Percentiles rank a stretch among this genome's conserved stretches.
Evolutionary conservation across 2,888 invertebrate species (phyloP).

Genomic region (Oxytorus armatus): DNA sequence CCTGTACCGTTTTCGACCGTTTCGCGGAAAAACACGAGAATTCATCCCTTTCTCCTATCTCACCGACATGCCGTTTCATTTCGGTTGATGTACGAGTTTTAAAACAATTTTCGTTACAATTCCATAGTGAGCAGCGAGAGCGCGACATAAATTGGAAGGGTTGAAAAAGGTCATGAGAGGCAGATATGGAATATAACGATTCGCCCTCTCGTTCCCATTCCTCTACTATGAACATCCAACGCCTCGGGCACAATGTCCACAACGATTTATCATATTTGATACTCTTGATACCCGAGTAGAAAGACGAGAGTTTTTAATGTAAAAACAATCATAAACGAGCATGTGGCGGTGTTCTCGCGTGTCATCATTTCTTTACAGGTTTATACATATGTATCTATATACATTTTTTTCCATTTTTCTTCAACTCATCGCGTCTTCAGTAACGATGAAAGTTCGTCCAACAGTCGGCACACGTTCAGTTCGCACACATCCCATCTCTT

Average conservation of each 20-base stretch:
- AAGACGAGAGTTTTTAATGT: conserved; percentile 30
- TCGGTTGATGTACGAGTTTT: conserved; percentile 76
- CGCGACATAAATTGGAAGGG: conserved; percentile 65
- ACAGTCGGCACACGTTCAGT: conserved; percentile 32
- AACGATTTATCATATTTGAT: conserved; percentile 64
- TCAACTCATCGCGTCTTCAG: conserved; percentile 35
- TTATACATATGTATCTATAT: conserved; percentile 42
- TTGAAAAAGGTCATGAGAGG: conserved; percentile 66
- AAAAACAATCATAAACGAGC: conserved; percentile 33
- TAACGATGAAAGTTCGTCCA: conserved; percentile 56
- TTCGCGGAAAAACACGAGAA: conserved; percentile 33
- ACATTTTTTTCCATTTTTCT: conserved; percentile 4
- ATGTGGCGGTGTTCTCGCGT: conserved; percentile 1
- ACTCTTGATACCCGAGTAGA: conserved; percentile 39
- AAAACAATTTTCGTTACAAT: conserved; percentile 76
- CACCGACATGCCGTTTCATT: conserved; percentile 67
- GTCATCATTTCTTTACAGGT: background rate
- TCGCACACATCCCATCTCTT: conserved; percentile 19
- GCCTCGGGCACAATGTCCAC: conserved; percentile 28
- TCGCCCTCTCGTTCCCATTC: conserved; percentile 3
- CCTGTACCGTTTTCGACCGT: conserved; percentile 58
- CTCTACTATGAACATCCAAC: conserved; percentile 2
- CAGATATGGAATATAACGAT: conserved; percentile 52
- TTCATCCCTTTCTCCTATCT: conserved; percentile 20
- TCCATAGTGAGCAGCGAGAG: conserved; percentile 67